Evolutionary conservation across 2,113 vertebrate species (phyloP), one percentile per base, ranked within the genome.

Genomic region (Potamarius usumacintae): DNA sequence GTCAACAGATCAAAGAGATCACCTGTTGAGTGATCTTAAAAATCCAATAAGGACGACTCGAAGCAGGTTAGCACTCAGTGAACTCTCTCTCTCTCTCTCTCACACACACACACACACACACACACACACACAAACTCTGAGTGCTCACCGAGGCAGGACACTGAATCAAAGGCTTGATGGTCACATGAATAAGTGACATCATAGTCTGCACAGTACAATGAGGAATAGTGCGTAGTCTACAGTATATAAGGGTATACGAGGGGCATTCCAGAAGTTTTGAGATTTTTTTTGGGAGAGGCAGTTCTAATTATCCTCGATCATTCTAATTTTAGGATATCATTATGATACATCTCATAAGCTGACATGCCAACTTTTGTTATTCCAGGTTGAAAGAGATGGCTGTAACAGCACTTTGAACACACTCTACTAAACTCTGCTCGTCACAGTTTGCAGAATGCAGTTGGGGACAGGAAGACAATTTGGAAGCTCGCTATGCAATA

Each of bases 1-100:
- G n/a, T 86, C 50, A 88, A 63, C 62, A 80, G 71, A 90, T 88
- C 74, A 88, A 86, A 79, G 80, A 77, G 86, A 87, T 72, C 15
- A 74, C 78, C 71, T 65, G 50, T 42, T 22, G 85, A 67, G 74
- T 85, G 42, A 42, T 42, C 42, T 42, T 42, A 82, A 65, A 87
- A 82, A 82, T 48, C 52, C 62, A 83, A 89, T 69, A 65, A 79
- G 25, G 8, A 7, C 25, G 60, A 77, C 77, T 62, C 57, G 25
- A 78, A 84, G 63, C 12, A 65, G 15, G 60, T 87, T 81, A 87
- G 30, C 10, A 80, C 48, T 34, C 50, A 67, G 74, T 82, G 79
- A 62, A 62, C 55, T 48, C 30, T 71, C 69, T 57, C n/a, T 30
- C 52, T 34, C 78, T 58, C 77, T 18, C 27, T 48, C 27, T 60